A percentile compares a stretch with the other conserved stretches of the same genome.
phyloP scores from a whole-genome alignment of 2,888 invertebrate genomes.

The Clitarchus hookeri region DNA sequence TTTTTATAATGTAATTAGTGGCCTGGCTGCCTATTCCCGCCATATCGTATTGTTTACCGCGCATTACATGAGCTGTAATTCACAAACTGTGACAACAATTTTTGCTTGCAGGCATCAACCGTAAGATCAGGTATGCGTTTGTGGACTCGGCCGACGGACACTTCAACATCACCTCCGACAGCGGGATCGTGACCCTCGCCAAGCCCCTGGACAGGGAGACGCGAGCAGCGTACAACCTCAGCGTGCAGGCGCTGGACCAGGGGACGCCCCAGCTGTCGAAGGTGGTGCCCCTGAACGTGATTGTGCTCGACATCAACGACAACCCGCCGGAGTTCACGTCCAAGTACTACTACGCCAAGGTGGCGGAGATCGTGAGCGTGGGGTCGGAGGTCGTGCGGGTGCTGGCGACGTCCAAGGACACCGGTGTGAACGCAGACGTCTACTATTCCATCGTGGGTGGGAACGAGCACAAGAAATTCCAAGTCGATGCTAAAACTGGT shows the following conservation, averaged over 20 bases:
- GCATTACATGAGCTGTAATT: too few relatives aligned
- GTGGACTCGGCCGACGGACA: constrained; percentile 69
- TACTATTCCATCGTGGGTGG: constrained; percentile 85
- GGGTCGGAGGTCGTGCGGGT: constrained; percentile 84
- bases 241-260: constrained; percentile 81
- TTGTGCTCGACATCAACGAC: constrained; percentile 91
- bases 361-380: constrained; percentile 77
- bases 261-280: constrained; percentile 76
- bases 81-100: constrained; percentile 28
- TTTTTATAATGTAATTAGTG: too few relatives aligned
- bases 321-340: constrained; percentile 93
- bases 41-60: too few relatives aligned
- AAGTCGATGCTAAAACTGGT: constrained; percentile 69
- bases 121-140: constrained; percentile 81
- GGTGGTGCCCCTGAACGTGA: constrained; percentile 71
- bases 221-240: constrained; percentile 80
- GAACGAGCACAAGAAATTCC: constrained; percentile 85
- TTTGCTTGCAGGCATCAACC: constrained; percentile 65
- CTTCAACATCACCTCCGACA: constrained; percentile 80
- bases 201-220: constrained; percentile 87
- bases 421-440: constrained; percentile 92
- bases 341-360: constrained; percentile 75
- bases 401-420: constrained; percentile 88
- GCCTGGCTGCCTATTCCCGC: too few relatives aligned
- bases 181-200: constrained; percentile 83